Evolutionary conservation across 2,888 invertebrate genomes (phyloP).

Genomic region (Rhodophaea formosa): DNA sequence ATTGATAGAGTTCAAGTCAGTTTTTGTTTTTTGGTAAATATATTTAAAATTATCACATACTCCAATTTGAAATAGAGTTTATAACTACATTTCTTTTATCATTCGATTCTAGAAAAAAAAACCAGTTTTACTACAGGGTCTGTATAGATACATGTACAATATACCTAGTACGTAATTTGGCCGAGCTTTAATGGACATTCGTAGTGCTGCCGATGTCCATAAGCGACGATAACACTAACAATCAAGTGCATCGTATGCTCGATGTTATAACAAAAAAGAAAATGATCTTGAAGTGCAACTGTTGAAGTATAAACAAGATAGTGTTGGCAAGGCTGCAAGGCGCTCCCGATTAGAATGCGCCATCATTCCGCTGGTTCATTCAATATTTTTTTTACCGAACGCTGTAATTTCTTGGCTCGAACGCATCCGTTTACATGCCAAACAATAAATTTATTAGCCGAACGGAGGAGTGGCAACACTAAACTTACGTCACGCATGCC

Average conservation of each 20-base stretch:
- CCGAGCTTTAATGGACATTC: too few species aligned
- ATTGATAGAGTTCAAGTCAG: too few species aligned
- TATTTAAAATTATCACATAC: too few species aligned
- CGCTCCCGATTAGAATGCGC: constrained; percentile 69
- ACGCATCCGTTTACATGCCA: constrained; percentile 81
- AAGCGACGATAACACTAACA: background rate
- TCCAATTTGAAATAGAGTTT: too few species aligned
- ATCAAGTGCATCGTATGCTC: background rate
- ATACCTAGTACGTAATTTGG: too few species aligned
- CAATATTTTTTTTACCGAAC: constrained; percentile 80
- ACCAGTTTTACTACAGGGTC: too few species aligned
- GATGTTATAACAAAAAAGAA: background rate
- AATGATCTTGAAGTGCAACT: constrained; percentile 45
- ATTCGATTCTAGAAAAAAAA: too few species aligned
- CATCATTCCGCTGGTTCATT: constrained; percentile 76
- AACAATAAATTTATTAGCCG: constrained; percentile 80
- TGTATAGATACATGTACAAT: too few species aligned
- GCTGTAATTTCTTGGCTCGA: constrained; percentile 80
- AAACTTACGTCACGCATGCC: constrained; percentile 63
- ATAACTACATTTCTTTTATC: too few species aligned
- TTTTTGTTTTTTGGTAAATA: too few species aligned
- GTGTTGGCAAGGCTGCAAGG: constrained; percentile 70
- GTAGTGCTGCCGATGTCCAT: background rate
- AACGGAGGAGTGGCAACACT: constrained; percentile 78
- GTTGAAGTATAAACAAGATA: constrained; percentile 67